A percentile compares a stretch with the other conserved stretches of the same genome.
These are phyloP conservation scores for Zaprionus kolodkinae DNA, from an alignment of 1,140 invertebrate species.

Conservation along the genomic window DNA sequence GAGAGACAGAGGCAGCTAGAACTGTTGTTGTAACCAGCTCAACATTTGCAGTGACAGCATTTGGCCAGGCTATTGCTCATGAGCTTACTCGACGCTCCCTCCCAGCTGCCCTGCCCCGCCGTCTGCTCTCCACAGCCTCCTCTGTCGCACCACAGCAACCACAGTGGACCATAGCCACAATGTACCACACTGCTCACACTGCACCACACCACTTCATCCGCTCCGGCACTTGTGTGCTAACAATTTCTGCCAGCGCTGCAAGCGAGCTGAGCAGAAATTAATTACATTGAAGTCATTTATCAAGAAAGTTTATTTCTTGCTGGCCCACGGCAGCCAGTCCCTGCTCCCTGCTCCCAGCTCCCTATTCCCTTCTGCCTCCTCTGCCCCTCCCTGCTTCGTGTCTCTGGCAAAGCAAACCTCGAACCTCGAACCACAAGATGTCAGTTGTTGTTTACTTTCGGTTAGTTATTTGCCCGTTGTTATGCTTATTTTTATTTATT, in stretches of 20 bases:
- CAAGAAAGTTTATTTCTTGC: conserved; percentile 83
- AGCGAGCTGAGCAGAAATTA: conserved; percentile 78
- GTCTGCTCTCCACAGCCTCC: conserved; percentile 21
- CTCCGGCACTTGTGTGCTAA: conserved; percentile 51
- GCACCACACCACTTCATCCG: conserved; percentile 17
- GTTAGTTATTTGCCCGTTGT: conserved; percentile 70
- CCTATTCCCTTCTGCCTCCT: too few relatives aligned
- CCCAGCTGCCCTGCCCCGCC: too few relatives aligned
- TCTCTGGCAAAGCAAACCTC: conserved; percentile 39
- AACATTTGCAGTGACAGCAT: conserved; percentile 77
- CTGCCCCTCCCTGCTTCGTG: neutral
- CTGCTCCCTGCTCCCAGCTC: neutral
- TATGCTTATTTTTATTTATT: conserved; percentile 82
- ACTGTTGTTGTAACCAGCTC: conserved; percentile 30
- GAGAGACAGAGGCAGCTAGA: neutral
- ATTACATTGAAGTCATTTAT: conserved; percentile 83
- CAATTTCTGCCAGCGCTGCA: conserved; percentile 57
- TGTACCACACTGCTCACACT: neutral
- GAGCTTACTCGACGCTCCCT: conserved; percentile 31
- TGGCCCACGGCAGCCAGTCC: conserved; percentile 15
- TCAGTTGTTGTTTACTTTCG: conserved; percentile 76
- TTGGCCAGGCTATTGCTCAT: conserved; percentile 69
- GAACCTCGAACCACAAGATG: conserved; percentile 63
- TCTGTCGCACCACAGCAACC: conserved; percentile 25
- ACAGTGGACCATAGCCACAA: conserved; percentile 6